phyloP scores from a whole-genome alignment of 2,797 vertebrate genomes.

The Onychomys leucogaster region DNA sequence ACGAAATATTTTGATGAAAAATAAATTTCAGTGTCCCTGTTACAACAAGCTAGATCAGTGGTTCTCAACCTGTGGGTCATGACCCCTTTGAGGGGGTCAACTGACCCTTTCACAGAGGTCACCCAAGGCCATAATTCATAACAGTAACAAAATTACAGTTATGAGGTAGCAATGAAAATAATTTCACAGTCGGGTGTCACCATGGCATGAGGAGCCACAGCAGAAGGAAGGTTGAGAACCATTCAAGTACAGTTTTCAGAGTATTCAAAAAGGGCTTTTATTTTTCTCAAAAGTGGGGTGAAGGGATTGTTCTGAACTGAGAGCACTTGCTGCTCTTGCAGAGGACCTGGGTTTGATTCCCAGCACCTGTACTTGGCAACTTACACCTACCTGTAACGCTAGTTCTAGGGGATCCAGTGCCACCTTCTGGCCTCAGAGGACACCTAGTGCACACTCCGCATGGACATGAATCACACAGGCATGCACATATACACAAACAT shows the following conservation, averaged over 20 bases:
- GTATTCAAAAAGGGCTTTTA: neutral
- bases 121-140: neutral
- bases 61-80: neutral
- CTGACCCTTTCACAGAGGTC: neutral
- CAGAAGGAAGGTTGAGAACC: neutral
- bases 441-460: neutral
- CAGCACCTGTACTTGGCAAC: too few relatives aligned
- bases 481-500: too few relatives aligned
- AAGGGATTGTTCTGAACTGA: neutral
- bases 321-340: neutral
- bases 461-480: neutral
- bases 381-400: neutral
- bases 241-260: neutral
- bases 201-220: neutral
- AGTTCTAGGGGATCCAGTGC: neutral
- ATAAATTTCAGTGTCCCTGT: neutral
- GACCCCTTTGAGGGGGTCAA: neutral
- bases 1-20: slow-evolving; percentile 45
- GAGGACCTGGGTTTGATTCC: neutral
- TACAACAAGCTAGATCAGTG: neutral
- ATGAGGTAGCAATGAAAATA: neutral
- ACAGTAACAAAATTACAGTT: neutral
- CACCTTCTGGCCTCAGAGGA: neutral
- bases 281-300: neutral
- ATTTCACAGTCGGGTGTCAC: neutral